These are phyloP conservation scores for Riptortus pedestris DNA, from an alignment of 1,140 invertebrate species.

Conservation along the genomic window DNA sequence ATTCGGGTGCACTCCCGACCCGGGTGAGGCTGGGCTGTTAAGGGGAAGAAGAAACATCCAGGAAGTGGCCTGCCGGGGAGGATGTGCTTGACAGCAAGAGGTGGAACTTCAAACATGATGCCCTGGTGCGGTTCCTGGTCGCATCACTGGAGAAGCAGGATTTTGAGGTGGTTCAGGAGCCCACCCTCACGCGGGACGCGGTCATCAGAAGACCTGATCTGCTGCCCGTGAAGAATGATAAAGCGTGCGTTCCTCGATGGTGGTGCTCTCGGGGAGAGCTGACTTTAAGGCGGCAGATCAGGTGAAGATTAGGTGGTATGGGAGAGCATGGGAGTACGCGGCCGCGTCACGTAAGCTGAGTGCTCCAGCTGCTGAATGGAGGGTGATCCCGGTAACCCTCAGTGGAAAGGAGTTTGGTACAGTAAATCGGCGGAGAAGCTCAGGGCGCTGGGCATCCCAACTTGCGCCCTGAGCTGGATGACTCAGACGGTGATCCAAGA, in stretches of 20 bases:
- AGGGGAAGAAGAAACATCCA: neutral
- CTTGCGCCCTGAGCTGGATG: no score
- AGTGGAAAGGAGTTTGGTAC: neutral
- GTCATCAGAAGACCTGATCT: neutral
- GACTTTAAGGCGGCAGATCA: neutral
- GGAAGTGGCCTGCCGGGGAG: neutral
- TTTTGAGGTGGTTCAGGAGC: neutral
- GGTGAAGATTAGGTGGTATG: no score
- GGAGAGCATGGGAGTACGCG: neutral
- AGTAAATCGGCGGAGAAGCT: neutral
- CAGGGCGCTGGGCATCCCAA: no score
- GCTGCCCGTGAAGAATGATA: neutral
- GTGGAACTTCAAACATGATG: neutral
- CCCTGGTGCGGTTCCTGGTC: neutral
- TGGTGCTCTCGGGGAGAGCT: neutral
- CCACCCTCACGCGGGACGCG: neutral
- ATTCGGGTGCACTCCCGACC: neutral
- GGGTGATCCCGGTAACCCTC: neutral
- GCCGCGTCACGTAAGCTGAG: no score
- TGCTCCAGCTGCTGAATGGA: neutral
- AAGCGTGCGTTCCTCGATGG: neutral
- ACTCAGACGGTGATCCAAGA: no score
- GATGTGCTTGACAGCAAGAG: neutral
- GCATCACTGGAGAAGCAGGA: neutral
- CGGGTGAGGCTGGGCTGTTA: neutral